These are phyloP conservation scores for Eufriesea mexicana DNA, from an alignment of 1,140 invertebrate genomes.

Conservation along the genomic window DNA sequence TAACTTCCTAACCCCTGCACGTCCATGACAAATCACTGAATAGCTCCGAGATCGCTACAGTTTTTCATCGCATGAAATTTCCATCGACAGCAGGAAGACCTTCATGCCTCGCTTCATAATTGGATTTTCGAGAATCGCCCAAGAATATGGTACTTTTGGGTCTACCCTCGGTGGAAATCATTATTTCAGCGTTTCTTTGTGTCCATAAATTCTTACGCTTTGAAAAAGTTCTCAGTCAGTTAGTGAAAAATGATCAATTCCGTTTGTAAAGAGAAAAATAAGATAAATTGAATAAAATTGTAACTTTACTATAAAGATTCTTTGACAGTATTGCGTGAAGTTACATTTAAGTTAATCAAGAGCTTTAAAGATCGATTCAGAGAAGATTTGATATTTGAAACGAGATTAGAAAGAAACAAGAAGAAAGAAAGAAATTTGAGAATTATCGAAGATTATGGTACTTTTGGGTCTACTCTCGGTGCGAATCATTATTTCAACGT, in stretches of 20 bases:
- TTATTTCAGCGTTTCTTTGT: no score
- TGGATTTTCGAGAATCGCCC: constrained; percentile 19
- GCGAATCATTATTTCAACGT: no score
- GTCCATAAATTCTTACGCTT: not conserved
- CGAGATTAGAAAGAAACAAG: no score
- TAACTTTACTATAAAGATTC: no score
- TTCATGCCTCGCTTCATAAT: constrained; percentile 8
- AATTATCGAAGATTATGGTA: no score
- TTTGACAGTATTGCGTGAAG: no score
- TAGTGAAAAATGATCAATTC: not conserved
- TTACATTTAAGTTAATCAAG: no score
- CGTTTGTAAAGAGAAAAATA: not conserved
- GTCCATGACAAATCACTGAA: constrained; percentile 63
- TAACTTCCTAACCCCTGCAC: constrained; percentile 37
- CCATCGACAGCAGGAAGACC: constrained; percentile 1
- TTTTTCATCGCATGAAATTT: constrained; percentile 47
- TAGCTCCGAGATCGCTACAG: constrained; percentile 30
- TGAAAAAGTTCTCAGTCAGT: not conserved
- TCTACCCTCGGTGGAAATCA: not conserved
- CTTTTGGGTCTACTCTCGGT: no score
- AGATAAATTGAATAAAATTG: no score
- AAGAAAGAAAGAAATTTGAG: no score
- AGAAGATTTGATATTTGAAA: no score
- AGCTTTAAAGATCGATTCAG: no score
- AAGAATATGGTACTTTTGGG: not conserved